phyloP scores from a whole-genome alignment of 1,140 invertebrate genomes.

The Lysiphlebus fabarum region DNA sequence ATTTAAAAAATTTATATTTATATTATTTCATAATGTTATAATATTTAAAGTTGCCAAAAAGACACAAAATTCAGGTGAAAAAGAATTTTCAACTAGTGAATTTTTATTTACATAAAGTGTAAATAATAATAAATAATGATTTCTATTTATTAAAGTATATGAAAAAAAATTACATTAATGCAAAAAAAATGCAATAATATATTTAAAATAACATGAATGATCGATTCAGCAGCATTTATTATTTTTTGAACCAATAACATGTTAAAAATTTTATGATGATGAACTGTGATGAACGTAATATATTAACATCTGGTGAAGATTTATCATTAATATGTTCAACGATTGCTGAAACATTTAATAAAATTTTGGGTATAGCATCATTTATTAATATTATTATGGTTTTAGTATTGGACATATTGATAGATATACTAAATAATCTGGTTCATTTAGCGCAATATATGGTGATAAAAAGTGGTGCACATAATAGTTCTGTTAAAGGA shows the following conservation, averaged over 20 bases:
- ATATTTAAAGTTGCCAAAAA: too few relatives aligned
- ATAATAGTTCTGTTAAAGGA: slow-evolving; percentile 69
- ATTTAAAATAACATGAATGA: too few relatives aligned
- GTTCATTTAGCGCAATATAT: slow-evolving; percentile 76
- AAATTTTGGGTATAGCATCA: slow-evolving; percentile 81
- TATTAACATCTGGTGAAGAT: slow-evolving; percentile 83
- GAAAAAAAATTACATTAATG: too few relatives aligned
- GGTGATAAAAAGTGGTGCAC: slow-evolving; percentile 67
- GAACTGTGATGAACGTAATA: slow-evolving; percentile 72
- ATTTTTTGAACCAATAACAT: slow-evolving; percentile 72
- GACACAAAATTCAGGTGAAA: too few relatives aligned
- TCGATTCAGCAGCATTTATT: too few relatives aligned
- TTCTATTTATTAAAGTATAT: too few relatives aligned
- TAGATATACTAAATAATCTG: slow-evolving; percentile 95
- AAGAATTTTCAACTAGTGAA: too few relatives aligned
- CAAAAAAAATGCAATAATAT: too few relatives aligned
- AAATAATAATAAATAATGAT: too few relatives aligned
- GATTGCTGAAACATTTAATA: slow-evolving; percentile 85
- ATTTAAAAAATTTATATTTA: too few relatives aligned
- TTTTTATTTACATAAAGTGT: too few relatives aligned
- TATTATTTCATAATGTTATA: too few relatives aligned
- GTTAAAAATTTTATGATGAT: slow-evolving; percentile 82
- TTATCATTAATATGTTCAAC: slow-evolving; percentile 87
- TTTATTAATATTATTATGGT: slow-evolving; percentile 87
- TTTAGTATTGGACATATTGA: slow-evolving; percentile 92